phyloP scores from a whole-genome alignment of 2,888 invertebrate species.

The Nasonovia ribisnigri region DNA sequence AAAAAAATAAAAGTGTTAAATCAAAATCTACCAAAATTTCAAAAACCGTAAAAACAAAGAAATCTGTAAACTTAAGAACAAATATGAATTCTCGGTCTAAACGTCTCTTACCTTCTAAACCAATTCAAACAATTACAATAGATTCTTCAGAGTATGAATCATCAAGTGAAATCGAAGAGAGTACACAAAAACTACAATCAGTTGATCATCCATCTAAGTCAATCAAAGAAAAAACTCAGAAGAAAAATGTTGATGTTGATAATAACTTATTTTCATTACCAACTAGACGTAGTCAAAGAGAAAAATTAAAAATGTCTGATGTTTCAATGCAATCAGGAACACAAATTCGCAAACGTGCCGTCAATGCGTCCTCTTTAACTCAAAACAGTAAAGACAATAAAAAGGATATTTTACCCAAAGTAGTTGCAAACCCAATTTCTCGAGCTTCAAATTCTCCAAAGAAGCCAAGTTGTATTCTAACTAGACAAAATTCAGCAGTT shows the following conservation, averaged over 20 bases:
- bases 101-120: constrained; percentile 18
- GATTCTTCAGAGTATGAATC: constrained; percentile 32
- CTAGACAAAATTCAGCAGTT: background rate
- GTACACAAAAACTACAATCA: background rate
- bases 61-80: background rate
- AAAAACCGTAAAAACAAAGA: constrained; percentile 18
- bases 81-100: background rate
- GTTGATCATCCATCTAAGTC: background rate
- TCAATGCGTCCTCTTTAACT: background rate
- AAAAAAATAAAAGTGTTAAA: constrained; percentile 26
- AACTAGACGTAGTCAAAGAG: constrained; percentile 13
- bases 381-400: constrained; percentile 24
- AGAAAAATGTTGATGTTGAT: background rate
- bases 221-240: background rate
- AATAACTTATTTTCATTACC: background rate
- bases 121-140: background rate
- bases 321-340: background rate
- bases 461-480: background rate
- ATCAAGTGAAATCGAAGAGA: constrained; percentile 4
- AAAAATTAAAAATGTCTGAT: background rate
- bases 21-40: background rate
- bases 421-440: background rate
- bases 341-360: constrained; percentile 28
- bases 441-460: background rate
- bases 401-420: background rate